Conservation (phyloP, 2,113 vertebrate genomes). For the Phrynosoma platyrhinos region DNA sequence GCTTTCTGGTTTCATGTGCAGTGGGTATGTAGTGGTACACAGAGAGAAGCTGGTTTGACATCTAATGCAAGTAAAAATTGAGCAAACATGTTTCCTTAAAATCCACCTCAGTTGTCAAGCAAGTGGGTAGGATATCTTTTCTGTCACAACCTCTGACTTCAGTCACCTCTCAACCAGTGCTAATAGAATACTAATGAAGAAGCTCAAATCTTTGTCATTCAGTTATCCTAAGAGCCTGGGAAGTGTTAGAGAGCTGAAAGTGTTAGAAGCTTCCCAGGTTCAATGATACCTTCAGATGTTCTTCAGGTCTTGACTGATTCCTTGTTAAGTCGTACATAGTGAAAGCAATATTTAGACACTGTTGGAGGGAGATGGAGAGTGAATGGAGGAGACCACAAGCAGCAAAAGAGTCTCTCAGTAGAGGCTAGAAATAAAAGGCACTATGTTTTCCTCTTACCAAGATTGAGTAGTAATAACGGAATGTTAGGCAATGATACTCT, state of each 20-base stretch:
- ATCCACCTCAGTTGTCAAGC: background rate
- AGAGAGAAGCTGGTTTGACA: background rate
- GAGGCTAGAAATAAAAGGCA: background rate
- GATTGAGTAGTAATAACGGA: background rate
- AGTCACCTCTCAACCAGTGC: background rate
- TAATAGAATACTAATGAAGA: background rate
- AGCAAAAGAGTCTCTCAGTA: background rate
- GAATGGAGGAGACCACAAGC: background rate
- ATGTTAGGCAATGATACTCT: background rate
- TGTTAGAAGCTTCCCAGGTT: background rate
- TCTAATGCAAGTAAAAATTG: background rate
- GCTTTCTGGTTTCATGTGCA: constrained; percentile 26
- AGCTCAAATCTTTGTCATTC: background rate
- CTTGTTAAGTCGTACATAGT: background rate
- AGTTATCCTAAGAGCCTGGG: background rate
- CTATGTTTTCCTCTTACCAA: background rate
- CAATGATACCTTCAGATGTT: background rate
- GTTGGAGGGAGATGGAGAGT: background rate
- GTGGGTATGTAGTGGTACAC: background rate
- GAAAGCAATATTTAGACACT: background rate
- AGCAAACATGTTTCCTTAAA: background rate
- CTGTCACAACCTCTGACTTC: background rate
- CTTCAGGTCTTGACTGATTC: background rate
- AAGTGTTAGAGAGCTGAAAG: background rate
- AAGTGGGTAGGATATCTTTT: background rate